A percentile compares a stretch with the other conserved stretches of the same genome.
Conservation (phyloP, 2,797 vertebrate genomes). For the Simalia tracyae region DNA sequence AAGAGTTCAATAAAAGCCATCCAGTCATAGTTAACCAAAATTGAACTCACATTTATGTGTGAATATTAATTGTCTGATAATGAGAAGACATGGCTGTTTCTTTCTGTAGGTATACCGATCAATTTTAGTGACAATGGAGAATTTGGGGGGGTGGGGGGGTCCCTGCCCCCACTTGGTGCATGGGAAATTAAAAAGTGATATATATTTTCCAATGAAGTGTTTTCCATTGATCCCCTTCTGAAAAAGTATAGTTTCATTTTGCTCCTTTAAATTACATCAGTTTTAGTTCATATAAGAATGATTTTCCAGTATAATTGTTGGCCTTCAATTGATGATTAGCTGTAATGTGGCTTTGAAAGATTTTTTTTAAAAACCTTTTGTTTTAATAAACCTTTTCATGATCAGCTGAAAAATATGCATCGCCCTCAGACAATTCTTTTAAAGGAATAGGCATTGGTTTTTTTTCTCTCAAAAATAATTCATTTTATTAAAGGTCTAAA, state of each 20-base stretch:
- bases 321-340: conserved; percentile 75
- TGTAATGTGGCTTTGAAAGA: conserved; percentile 78
- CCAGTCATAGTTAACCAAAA: conserved; percentile 85
- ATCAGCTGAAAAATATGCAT: conserved; percentile 69
- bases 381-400: conserved; percentile 79
- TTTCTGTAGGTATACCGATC: conserved; percentile 87
- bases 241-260: conserved; percentile 83
- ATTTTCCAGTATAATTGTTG: conserved; percentile 83
- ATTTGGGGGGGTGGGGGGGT: conserved; percentile 39
- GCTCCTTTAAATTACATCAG: conserved; percentile 73
- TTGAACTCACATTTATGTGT: conserved; percentile 87
- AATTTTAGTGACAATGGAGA: conserved; percentile 80
- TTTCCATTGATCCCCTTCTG: conserved; percentile 86
- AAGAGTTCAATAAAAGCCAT: conserved; percentile 87
- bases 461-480: no score
- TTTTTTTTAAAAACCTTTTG: conserved; percentile 70
- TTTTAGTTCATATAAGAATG: conserved; percentile 85
- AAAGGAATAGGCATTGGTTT: not conserved
- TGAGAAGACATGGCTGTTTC: conserved; percentile 84
- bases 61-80: conserved; percentile 98
- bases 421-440: not conserved
- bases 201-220: conserved; percentile 88
- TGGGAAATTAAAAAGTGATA: conserved; percentile 90
- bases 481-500: no score
- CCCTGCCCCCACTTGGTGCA: conserved; percentile 79